These are phyloP conservation scores for Misgurnus anguillicaudatus DNA, from an alignment of 2,113 vertebrate genomes.

Conservation along the genomic window DNA sequence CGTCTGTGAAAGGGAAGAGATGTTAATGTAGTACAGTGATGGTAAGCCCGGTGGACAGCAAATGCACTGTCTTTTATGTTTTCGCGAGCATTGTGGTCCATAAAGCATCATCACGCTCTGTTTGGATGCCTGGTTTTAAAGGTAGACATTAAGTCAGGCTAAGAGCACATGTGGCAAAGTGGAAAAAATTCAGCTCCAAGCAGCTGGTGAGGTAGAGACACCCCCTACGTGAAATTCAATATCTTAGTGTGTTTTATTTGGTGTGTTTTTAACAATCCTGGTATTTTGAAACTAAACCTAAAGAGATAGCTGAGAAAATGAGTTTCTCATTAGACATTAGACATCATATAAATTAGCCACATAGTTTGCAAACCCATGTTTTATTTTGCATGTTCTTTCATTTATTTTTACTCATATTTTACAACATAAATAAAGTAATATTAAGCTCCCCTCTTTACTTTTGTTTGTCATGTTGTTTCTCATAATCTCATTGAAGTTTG, in stretches of 20 bases:
- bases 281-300: neutral
- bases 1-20: conserved; percentile 81
- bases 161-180: conserved; percentile 55
- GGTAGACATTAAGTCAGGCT: conserved; percentile 71
- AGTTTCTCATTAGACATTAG: neutral
- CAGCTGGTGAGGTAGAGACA: neutral
- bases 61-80: conserved; percentile 62
- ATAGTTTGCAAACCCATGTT: neutral
- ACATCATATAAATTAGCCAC: neutral
- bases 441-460: conserved; percentile 60
- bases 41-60: conserved; percentile 62
- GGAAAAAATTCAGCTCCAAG: conserved; percentile 1
- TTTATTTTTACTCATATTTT: conserved; percentile 51
- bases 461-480: conserved; percentile 51
- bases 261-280: conserved; percentile 41
- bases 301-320: no score
- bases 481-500: conserved; percentile 68
- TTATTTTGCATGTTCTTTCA: conserved; percentile 14
- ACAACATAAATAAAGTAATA: conserved; percentile 49
- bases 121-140: conserved; percentile 82
- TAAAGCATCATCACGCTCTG: conserved; percentile 71
- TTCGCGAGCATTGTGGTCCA: conserved; percentile 63
- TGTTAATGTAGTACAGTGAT: conserved; percentile 68
- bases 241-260: conserved; percentile 19
- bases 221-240: neutral